Conservation (phyloP, 2,888 invertebrate genomes). For the Tipula vernalis region DNA sequence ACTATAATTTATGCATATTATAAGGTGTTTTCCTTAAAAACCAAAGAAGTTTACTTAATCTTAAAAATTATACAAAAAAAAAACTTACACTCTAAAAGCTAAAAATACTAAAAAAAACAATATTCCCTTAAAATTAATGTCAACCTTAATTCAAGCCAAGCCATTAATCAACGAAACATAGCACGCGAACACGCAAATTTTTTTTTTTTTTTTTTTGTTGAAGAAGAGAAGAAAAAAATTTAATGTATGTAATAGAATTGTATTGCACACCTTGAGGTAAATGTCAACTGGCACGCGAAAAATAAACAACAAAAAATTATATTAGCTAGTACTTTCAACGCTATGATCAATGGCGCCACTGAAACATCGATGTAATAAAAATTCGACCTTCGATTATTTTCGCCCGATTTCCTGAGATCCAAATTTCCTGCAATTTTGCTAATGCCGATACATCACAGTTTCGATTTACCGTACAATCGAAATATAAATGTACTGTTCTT, state of each 20-base stretch:
- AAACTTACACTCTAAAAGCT: background rate
- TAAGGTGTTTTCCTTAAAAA: slow-evolving; percentile 4
- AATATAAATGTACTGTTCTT: background rate
- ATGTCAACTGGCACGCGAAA: slow-evolving; percentile 11
- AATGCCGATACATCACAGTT: background rate
- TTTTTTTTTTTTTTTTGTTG: background rate
- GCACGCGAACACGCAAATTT: slow-evolving; percentile 8
- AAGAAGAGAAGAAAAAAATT: background rate
- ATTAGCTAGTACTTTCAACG: background rate
- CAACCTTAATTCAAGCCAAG: slow-evolving; percentile 11
- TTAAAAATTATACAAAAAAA: background rate
- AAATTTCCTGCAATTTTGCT: background rate
- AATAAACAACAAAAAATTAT: background rate
- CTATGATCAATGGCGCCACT: background rate
- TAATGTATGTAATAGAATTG: slow-evolving; percentile 12
- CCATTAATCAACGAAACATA: slow-evolving; percentile 10
- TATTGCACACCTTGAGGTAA: slow-evolving; percentile 11
- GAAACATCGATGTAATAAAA: background rate
- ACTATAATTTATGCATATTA: background rate
- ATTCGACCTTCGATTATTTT: background rate
- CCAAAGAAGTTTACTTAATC: background rate
- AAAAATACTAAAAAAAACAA: background rate
- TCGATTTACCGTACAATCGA: background rate
- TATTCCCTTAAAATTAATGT: slow-evolving; percentile 10
- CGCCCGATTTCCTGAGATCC: background rate